Percentiles rank a stretch among this genome's conserved stretches.
Evolutionary conservation across 2,888 invertebrate genomes (phyloP).

Genomic region (Euzetes globulus): DNA sequence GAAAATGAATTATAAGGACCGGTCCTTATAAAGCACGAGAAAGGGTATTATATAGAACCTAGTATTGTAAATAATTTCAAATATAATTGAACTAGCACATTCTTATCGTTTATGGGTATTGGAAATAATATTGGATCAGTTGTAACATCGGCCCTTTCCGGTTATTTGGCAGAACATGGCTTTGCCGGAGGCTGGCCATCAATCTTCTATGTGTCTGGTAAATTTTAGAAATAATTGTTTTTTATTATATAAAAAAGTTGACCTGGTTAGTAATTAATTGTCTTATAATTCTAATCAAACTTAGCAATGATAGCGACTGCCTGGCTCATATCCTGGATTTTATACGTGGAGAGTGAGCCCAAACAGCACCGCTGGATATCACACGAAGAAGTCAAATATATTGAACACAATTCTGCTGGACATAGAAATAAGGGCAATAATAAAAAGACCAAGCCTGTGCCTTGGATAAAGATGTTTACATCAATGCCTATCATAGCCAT

Average conservation of each 20-base stretch:
- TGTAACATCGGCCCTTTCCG: slow-evolving; percentile 47
- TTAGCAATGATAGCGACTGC: slow-evolving; percentile 44
- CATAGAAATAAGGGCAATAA: background rate
- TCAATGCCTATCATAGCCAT: slow-evolving; percentile 40
- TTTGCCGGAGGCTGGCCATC: slow-evolving; percentile 47
- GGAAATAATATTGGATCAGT: slow-evolving; percentile 46
- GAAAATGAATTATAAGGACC: no score
- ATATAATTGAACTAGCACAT: no score
- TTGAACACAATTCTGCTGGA: slow-evolving; percentile 42
- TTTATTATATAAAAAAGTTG: no score
- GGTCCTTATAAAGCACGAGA: no score
- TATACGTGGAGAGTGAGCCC: slow-evolving; percentile 44
- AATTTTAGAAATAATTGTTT: no score
- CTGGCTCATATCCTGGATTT: slow-evolving; percentile 46
- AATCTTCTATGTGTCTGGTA: slow-evolving; percentile 47
- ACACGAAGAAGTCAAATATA: slow-evolving; percentile 45
- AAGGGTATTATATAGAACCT: no score
- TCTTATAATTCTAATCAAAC: no score
- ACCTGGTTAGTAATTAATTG: no score
- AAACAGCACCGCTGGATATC: slow-evolving; percentile 45
- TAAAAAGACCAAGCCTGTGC: slow-evolving; percentile 9
- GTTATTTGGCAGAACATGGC: slow-evolving; percentile 45
- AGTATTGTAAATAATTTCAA: no score
- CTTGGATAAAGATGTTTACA: slow-evolving; percentile 40
- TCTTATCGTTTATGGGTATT: slow-evolving; percentile 66